These are phyloP conservation scores for Cygnus buccinator DNA, from an alignment of 2,113 vertebrate genomes.

Conservation along the genomic window DNA sequence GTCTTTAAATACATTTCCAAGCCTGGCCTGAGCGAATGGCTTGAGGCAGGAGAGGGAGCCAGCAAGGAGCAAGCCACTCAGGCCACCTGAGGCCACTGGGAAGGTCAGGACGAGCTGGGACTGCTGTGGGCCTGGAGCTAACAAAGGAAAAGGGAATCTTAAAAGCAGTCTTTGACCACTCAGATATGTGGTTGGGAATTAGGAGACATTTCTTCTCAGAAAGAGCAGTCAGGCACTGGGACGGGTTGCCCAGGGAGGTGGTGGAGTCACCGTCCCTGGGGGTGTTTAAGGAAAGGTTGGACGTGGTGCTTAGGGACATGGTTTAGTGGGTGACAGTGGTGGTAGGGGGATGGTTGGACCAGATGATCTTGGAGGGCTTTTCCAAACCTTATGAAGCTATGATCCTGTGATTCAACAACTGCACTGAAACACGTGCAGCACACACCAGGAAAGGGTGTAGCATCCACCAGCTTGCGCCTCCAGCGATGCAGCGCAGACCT, in stretches of 20 bases:
- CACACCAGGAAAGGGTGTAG: neutral
- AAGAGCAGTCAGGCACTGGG: too few relatives aligned
- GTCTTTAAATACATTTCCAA: neutral
- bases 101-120: neutral
- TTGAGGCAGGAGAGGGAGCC: neutral
- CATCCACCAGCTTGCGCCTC: rapidly evolving
- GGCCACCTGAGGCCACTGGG: neutral
- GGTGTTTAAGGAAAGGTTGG: too few relatives aligned
- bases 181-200: neutral
- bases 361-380: too few relatives aligned
- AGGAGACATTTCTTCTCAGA: too few relatives aligned
- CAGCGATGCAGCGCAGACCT: rapidly evolving
- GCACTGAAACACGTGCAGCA: neutral
- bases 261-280: too few relatives aligned
- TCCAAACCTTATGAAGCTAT: too few relatives aligned
- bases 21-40: neutral
- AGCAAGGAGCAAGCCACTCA: neutral
- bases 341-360: too few relatives aligned
- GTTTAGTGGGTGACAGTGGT: too few relatives aligned
- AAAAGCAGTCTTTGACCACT: neutral
- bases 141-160: neutral
- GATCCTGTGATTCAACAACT: too few relatives aligned
- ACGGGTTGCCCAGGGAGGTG: too few relatives aligned
- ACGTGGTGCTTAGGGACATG: too few relatives aligned
- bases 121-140: neutral